Evolutionary conservation across 2,113 vertebrate species (phyloP).

Genomic region (Pungitius pungitius): DNA sequence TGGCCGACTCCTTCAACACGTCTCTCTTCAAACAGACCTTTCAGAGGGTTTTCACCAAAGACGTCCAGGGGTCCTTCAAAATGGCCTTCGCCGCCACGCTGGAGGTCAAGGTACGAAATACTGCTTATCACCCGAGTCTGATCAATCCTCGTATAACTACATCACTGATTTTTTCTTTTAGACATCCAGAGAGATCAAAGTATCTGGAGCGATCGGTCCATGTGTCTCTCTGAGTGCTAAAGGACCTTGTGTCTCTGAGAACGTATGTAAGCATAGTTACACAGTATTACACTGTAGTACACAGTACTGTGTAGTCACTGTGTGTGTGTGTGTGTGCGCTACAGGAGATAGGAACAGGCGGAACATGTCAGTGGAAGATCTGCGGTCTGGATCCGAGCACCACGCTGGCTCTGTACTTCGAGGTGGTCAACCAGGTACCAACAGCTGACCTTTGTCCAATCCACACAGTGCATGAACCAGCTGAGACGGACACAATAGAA

Average conservation of each 20-base stretch:
- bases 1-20: slow-evolving; percentile 99
- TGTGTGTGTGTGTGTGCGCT: not conserved
- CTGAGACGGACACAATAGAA: too few species aligned
- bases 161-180: slow-evolving; percentile 52
- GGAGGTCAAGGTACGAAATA: slow-evolving; percentile 91
- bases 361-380: slow-evolving; percentile 98
- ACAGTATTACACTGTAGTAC: not conserved
- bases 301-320: not conserved
- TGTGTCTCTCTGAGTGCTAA: slow-evolving; percentile 95
- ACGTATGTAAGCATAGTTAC: slow-evolving; percentile 80
- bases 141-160: not conserved
- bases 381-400: slow-evolving; percentile 92
- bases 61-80: slow-evolving; percentile 92
- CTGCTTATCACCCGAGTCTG: not conserved
- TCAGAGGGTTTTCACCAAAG: slow-evolving; percentile 96
- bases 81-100: slow-evolving; percentile 96
- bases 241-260: slow-evolving; percentile 97
- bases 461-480: too few species aligned
- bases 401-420: slow-evolving; percentile 94
- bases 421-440: slow-evolving; percentile 96
- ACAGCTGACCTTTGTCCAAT: slow-evolving; percentile 1
- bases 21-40: slow-evolving; percentile 98
- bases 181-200: slow-evolving; percentile 97
- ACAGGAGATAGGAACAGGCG: slow-evolving; percentile 96
- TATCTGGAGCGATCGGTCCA: slow-evolving; percentile 96